Evolutionary conservation across 2,113 vertebrate species (phyloP).

Genomic region (Phalacrocorax pelagicus): DNA sequence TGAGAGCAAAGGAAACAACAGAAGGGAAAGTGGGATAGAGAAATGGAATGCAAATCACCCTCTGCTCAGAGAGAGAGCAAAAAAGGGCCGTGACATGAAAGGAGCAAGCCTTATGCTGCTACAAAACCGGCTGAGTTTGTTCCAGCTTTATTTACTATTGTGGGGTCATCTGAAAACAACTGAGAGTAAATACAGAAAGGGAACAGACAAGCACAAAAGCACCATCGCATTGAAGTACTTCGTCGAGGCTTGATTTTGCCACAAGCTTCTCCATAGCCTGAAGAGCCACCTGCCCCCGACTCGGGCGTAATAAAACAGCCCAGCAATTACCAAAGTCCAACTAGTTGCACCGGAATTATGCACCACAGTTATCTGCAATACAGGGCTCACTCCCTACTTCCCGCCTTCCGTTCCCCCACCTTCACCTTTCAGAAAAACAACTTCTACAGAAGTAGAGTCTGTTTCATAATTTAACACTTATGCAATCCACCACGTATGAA

Average conservation of each 20-base stretch:
- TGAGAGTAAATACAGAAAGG: background rate
- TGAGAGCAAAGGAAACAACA: slow-evolving; percentile 12
- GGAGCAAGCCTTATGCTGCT: background rate
- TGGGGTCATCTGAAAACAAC: background rate
- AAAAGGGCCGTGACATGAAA: background rate
- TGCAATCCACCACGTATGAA: background rate
- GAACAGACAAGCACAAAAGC: background rate
- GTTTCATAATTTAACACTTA: slow-evolving; percentile 29
- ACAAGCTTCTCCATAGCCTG: fast-evolving
- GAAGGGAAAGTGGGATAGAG: background rate
- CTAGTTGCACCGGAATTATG: fast-evolving
- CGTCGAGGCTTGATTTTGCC: background rate
- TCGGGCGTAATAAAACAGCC: background rate
- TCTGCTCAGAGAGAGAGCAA: background rate
- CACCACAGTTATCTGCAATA: fast-evolving
- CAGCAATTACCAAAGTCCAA: background rate
- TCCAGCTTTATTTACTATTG: background rate
- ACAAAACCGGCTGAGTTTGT: background rate
- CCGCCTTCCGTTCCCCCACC: background rate
- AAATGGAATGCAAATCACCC: slow-evolving; percentile 43
- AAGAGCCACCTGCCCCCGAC: fast-evolving
- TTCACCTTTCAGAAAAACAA: background rate
- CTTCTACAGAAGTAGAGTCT: background rate
- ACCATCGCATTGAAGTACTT: fast-evolving
- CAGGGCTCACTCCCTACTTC: background rate